phyloP scores from a whole-genome alignment of 1,140 invertebrate species.

The Hylaeus anthracinus region DNA sequence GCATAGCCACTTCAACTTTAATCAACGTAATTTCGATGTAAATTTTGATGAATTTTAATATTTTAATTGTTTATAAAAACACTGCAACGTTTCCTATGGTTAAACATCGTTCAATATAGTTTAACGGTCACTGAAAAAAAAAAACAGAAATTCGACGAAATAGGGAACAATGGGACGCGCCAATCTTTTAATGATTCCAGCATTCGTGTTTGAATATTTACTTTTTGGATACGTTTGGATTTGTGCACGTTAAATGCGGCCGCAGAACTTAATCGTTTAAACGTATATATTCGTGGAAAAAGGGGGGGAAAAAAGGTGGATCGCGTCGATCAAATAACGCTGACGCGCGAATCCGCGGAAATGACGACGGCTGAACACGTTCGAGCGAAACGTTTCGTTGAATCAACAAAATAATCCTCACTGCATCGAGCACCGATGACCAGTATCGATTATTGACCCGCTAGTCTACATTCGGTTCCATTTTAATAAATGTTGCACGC shows the following conservation, averaged over 20 bases:
- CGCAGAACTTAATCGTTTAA: not conserved
- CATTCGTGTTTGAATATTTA: not conserved
- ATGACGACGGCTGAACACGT: constrained; percentile 27
- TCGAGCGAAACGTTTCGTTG: constrained; percentile 53
- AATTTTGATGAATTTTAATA: no score
- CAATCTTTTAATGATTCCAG: constrained; percentile 23
- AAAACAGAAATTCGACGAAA: no score
- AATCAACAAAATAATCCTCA: constrained; percentile 52
- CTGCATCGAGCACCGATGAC: not conserved
- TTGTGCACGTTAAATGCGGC: not conserved
- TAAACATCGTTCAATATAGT: no score
- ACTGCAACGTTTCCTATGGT: no score
- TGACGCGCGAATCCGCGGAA: constrained; percentile 30
- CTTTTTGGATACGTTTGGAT: not conserved
- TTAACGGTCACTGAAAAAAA: no score
- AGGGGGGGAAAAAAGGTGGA: not conserved
- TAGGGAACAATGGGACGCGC: no score
- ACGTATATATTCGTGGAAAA: not conserved
- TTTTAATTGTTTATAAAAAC: no score
- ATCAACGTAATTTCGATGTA: no score
- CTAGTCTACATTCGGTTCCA: not conserved
- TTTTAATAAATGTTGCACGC: no score
- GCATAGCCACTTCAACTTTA: no score
- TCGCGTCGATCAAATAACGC: constrained; percentile 40
- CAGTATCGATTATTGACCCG: constrained; percentile 40